Base-by-base conservation (phyloP, 2,888 invertebrate genomes). In the Drosophila macrospina region DNA sequence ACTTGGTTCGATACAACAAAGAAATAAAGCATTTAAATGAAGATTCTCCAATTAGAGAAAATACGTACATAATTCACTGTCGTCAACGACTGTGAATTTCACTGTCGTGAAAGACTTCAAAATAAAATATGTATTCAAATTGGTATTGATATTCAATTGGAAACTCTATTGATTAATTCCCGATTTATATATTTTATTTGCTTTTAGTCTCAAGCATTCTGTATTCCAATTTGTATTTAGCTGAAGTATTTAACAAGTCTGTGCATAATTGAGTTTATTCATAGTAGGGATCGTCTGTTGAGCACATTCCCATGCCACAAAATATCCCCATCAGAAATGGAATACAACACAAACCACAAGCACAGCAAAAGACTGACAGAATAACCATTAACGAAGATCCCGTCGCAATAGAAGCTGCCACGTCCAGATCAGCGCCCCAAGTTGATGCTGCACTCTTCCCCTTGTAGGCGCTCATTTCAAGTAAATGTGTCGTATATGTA, bases 261-360 rank as follows among this genome's bases (percentile, higher is more conserved):
- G 3, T 30, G 5, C 0, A 5, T 36, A 1, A 13, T 13, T 5
- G 3, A 37, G 8, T 5, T 55, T 7, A 39, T 7, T 24, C 13
- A 48, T n/a, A 50, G 15, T 42, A 34, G 1, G 4, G 13, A 0
- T 61, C 47, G 2, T 34, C 13, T 1, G 32, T 4, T 2, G 2
- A 2, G 16, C 57, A 70, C 5, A 48, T 28, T 20, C 63, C 56
- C 30, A 62, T 0, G 28, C 51, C 56, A 30, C 70, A 70, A 5
- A 8, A 52, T 1, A 69, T 3, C 0, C 69, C 70, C 20, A 56
- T 10, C 3, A 52, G 0, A 10, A 69, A 63, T 7, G 57, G 48
- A 34, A 48, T 2, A 13, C 63, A 63, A 20, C 62, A 44, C 4
- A 63, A 3, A 4, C 30, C 8, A 13, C 4, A 24, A 7, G 16